These are phyloP conservation scores for Balaeniceps rex DNA, from an alignment of 2,113 vertebrate species.

Conservation along the genomic window DNA sequence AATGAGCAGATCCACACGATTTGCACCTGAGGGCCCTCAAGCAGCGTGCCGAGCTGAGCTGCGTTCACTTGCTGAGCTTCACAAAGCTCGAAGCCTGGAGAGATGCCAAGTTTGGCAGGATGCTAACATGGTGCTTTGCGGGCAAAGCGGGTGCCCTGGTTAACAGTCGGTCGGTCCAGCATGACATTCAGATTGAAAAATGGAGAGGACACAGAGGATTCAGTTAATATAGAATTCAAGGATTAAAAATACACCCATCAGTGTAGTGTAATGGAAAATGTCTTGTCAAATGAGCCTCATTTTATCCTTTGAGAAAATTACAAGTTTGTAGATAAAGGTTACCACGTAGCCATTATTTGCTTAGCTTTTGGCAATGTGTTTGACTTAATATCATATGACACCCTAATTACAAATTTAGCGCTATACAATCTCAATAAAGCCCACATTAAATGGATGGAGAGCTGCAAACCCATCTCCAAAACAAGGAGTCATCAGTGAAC, in stretches of 20 bases:
- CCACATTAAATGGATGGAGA: constrained; percentile 12
- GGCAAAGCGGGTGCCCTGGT: neutral
- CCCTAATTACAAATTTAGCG: constrained; percentile 47
- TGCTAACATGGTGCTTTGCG: fast-evolving
- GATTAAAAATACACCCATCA: neutral
- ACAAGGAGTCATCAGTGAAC: constrained; percentile 5
- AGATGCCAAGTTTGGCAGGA: neutral
- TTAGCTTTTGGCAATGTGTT: constrained; percentile 10
- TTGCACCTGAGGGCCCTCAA: neutral
- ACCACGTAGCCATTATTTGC: constrained; percentile 18
- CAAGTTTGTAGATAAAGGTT: constrained; percentile 16
- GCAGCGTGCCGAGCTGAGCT: neutral
- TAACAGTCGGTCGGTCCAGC: neutral
- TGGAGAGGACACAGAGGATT: neutral
- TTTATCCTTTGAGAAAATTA: neutral
- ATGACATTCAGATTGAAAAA: neutral
- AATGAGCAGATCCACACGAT: neutral
- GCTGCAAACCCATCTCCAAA: constrained; percentile 38
- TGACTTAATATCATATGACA: constrained; percentile 38
- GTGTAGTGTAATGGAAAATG: neutral
- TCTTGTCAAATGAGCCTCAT: neutral
- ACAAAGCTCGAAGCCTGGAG: neutral
- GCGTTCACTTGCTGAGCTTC: fast-evolving
- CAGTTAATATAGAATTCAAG: neutral
- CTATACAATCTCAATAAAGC: constrained; percentile 26